Conservation (phyloP, 2,113 vertebrate genomes). For the Cephalopterus ornatus region DNA sequence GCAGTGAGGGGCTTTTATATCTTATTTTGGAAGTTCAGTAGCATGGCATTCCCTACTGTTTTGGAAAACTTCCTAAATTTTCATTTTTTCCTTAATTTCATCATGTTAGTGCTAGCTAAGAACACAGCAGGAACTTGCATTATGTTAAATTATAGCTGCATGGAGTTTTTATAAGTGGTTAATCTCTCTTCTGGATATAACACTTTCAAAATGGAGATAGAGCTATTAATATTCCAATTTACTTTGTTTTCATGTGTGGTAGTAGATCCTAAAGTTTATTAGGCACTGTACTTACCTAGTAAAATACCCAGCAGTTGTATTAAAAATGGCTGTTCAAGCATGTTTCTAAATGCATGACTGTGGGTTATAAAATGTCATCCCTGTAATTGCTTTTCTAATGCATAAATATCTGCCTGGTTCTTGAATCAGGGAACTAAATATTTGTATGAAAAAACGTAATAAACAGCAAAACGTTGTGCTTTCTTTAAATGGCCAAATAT, state of each 20-base stretch:
- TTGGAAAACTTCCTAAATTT: not conserved
- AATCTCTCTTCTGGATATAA: slow-evolving; percentile 13
- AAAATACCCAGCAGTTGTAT: not conserved
- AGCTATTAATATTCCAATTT: slow-evolving; percentile 27
- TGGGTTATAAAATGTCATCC: not conserved
- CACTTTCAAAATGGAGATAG: not conserved
- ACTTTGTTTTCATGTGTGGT: not conserved
- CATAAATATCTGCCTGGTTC: not conserved
- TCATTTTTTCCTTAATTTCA: not conserved
- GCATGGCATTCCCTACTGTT: not conserved
- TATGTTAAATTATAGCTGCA: not conserved
- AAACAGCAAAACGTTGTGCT: not conserved
- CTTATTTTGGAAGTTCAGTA: not conserved
- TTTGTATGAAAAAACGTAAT: not conserved
- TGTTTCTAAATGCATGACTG: not conserved
- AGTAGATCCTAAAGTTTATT: slow-evolving; percentile 27
- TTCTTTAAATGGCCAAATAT: not conserved
- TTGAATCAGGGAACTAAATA: not conserved
- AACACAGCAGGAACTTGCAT: not conserved
- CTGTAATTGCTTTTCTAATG: not conserved
- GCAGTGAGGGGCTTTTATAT: not conserved
- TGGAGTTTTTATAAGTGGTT: slow-evolving; percentile 3
- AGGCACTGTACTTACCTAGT: not conserved
- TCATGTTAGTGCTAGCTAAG: not conserved
- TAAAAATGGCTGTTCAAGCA: not conserved